Evolutionary conservation across 1,140 invertebrate genomes (phyloP).

Genomic region (Akabosia matsudoensis): DNA sequence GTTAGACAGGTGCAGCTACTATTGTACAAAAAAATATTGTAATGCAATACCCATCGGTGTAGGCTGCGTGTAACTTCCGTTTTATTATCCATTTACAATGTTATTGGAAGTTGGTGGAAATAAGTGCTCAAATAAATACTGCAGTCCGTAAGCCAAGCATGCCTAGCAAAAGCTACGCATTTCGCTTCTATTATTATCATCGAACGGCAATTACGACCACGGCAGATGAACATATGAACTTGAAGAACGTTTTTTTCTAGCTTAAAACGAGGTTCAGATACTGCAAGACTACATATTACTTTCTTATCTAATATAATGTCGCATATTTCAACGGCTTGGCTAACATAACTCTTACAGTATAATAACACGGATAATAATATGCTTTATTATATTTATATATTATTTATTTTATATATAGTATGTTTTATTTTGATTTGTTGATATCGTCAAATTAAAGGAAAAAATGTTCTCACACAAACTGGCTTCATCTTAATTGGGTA

Average conservation of each 20-base stretch:
- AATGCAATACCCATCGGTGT: too few species aligned
- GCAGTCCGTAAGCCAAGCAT: background rate
- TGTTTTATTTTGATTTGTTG: background rate
- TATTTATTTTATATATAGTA: background rate
- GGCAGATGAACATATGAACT: too few species aligned
- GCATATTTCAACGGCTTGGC: too few species aligned
- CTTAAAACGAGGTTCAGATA: too few species aligned
- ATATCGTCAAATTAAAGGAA: background rate
- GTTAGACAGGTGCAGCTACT: too few species aligned
- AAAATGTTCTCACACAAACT: background rate
- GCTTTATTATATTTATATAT: background rate
- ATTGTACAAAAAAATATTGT: too few species aligned
- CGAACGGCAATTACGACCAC: too few species aligned
- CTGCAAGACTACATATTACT: too few species aligned
- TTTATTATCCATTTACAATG: background rate
- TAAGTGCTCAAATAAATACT: background rate
- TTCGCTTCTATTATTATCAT: background rate
- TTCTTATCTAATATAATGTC: too few species aligned
- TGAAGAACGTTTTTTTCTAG: too few species aligned
- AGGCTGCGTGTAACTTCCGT: background rate
- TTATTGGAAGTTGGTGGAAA: constrained; percentile 16
- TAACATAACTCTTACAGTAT: too few species aligned
- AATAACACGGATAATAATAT: too few species aligned
- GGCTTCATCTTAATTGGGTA: background rate
- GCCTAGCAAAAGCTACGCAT: background rate